Percentiles rank a stretch among this genome's conserved stretches.
phyloP scores from a whole-genome alignment of 1,140 invertebrate species.

The Linepithema humile region DNA sequence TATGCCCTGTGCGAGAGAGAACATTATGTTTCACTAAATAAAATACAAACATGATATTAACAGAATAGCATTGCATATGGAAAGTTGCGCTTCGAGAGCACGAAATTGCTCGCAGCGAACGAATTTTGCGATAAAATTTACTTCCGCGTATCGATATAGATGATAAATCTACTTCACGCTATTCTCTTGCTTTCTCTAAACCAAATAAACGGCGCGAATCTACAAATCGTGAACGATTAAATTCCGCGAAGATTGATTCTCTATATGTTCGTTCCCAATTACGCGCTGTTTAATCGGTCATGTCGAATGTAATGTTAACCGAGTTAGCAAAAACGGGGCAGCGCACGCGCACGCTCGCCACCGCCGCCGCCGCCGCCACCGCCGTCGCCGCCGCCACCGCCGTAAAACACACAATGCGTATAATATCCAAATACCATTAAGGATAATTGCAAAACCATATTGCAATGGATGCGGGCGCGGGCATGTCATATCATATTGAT shows the following conservation, averaged over 20 bases:
- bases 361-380: no score
- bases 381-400: no score
- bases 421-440: slow-evolving; percentile 55
- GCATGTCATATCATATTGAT: slow-evolving; percentile 32
- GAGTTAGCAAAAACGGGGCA: slow-evolving; percentile 15
- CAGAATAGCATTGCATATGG: neutral
- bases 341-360: neutral
- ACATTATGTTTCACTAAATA: slow-evolving; percentile 6
- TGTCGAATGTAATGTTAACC: slow-evolving; percentile 46
- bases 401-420: slow-evolving; percentile 23
- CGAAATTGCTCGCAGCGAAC: neutral
- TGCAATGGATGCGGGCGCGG: slow-evolving; percentile 1
- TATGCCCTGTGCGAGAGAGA: neutral
- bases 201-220: slow-evolving; percentile 6
- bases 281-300: slow-evolving; percentile 18
- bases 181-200: neutral
- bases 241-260: slow-evolving; percentile 37
- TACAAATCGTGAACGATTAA: slow-evolving; percentile 33
- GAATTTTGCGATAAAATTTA: slow-evolving; percentile 26
- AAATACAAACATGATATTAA: neutral
- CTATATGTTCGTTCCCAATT: slow-evolving; percentile 22
- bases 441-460: slow-evolving; percentile 50
- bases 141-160: slow-evolving; percentile 3
- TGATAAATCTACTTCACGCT: neutral
- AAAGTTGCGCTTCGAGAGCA: neutral